Evolutionary conservation across 2,113 vertebrate species (phyloP), one percentile per base, ranked within the genome.

Genomic region (Etheostoma cragini): DNA sequence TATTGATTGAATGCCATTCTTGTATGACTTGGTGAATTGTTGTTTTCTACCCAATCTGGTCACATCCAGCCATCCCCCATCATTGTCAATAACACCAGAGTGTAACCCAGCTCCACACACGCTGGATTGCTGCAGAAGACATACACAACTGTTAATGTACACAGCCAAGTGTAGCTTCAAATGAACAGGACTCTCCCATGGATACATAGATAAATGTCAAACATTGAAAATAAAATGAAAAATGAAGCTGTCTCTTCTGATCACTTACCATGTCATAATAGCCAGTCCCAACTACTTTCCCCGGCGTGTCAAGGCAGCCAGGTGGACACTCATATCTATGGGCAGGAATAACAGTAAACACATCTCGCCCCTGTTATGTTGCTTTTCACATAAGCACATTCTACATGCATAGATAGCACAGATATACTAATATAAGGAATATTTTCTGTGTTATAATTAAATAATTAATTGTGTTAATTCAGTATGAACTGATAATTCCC

Each of bases 1-100:
- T 74, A 96, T 54, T 30, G 98, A 97, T 33, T 98, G 97, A 85
- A 99, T 71, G 2, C 97, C 96, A 85, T 99, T 97, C 93, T 96
- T 97, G 47, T 96, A 96, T 24, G 98, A 98, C 89, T 97, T 97
- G 78, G 94, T 96, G 82, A 99, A 99, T 62, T 96, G 96, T 66
- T 96, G 95, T 88, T 96, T 97, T 87, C 96, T 95, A 88, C 98
- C 98, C 88, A 98, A 95, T 85, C 98, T 95, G 15, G 97, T 98
- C 87, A 99, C 93, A 84, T 99, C 98, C 62, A 99, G 93, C 98
- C 98, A 99, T 76, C 98, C 98, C 58, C 98, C 98, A 72, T 99
- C 97, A 60, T 98, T 96, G 83, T 99, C 97, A 86, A 99, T 96
- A 57, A 99, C 94, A 26, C 97, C 98, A 72, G 97, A 94, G 91